Evolutionary conservation across 64 coral and sea anemone genomes (phyloP).

Genomic region (Pachyseris speciosa): DNA sequence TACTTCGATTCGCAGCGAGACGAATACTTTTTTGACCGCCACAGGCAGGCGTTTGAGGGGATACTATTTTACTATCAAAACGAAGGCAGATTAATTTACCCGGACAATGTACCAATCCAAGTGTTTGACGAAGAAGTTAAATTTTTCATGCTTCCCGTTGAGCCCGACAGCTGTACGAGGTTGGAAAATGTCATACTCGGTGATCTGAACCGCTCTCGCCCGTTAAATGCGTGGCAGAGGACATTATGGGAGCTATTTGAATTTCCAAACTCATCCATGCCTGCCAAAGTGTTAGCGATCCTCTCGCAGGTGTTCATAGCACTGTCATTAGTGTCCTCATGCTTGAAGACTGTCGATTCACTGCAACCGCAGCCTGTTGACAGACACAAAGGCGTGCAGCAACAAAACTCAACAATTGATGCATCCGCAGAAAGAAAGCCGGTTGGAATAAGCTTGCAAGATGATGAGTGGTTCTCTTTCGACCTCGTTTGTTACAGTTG

Average conservation of each 20-base stretch:
- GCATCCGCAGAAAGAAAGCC: background rate
- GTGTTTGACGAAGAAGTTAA: slow-evolving; percentile 94
- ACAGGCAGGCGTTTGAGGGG: slow-evolving; percentile 87
- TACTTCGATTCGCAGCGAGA: slow-evolving; percentile 72
- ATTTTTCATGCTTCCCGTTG: slow-evolving; percentile 82
- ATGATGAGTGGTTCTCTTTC: slow-evolving; percentile 76
- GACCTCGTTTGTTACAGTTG: slow-evolving; percentile 85
- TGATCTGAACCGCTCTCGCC: slow-evolving; percentile 29
- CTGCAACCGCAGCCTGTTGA: slow-evolving; percentile 34
- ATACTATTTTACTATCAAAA: slow-evolving; percentile 96
- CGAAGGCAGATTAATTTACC: slow-evolving; percentile 79
- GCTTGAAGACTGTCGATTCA: slow-evolving; percentile 71
- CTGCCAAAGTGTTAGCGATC: slow-evolving; percentile 55
- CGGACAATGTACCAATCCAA: slow-evolving; percentile 83
- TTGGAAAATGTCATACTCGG: slow-evolving; percentile 71
- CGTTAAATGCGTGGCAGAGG: slow-evolving; percentile 53
- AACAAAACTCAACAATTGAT: background rate
- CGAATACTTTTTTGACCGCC: slow-evolving; percentile 91
- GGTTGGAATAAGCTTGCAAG: background rate
- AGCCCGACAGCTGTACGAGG: slow-evolving; percentile 1
- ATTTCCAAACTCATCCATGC: slow-evolving; percentile 66
- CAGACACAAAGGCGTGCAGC: background rate
- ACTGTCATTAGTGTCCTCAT: slow-evolving; percentile 65
- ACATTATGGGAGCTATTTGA: slow-evolving; percentile 91
- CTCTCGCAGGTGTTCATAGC: slow-evolving; percentile 73